phyloP scores from a whole-genome alignment of 2,888 invertebrate genomes.

The Branchipolynoe longqiensis region DNA sequence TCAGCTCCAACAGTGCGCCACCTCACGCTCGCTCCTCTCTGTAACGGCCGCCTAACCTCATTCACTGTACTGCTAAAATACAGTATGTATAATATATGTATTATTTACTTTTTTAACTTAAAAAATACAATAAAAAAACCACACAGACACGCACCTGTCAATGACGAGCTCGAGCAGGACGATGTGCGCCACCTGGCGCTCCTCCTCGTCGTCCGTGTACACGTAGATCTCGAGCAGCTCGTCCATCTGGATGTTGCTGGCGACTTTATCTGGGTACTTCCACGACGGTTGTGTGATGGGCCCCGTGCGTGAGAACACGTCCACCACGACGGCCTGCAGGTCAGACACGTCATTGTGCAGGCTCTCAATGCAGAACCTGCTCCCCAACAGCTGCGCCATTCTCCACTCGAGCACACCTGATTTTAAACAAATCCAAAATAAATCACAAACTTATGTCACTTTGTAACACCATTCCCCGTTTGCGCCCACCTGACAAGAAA shows the following conservation, averaged over 20 bases:
- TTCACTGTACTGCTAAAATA: too few relatives aligned
- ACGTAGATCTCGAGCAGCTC: conserved; percentile 79
- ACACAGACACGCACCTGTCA: conserved; percentile 79
- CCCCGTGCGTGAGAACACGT: conserved; percentile 77
- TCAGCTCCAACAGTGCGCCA: too few relatives aligned
- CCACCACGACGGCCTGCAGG: conserved; percentile 77
- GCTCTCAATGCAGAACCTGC: conserved; percentile 76
- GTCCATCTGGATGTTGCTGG: conserved; percentile 78
- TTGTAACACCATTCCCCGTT: too few relatives aligned
- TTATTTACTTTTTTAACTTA: too few relatives aligned
- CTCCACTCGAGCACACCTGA: neutral
- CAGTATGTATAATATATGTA: too few relatives aligned
- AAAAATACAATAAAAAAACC: too few relatives aligned
- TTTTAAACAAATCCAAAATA: neutral
- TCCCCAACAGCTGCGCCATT: conserved; percentile 67
- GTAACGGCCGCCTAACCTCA: too few relatives aligned
- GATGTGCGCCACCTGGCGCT: conserved; percentile 80
- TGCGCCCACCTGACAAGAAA: too few relatives aligned
- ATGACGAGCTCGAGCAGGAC: conserved; percentile 81
- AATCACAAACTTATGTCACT: neutral
- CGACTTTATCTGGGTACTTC: conserved; percentile 81
- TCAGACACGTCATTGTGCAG: conserved; percentile 80
- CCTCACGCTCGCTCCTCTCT: too few relatives aligned
- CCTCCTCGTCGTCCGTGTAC: conserved; percentile 75
- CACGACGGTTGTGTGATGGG: conserved; percentile 80